Conservation (phyloP, 1,140 invertebrate genomes). For the Halotydeus destructor region DNA sequence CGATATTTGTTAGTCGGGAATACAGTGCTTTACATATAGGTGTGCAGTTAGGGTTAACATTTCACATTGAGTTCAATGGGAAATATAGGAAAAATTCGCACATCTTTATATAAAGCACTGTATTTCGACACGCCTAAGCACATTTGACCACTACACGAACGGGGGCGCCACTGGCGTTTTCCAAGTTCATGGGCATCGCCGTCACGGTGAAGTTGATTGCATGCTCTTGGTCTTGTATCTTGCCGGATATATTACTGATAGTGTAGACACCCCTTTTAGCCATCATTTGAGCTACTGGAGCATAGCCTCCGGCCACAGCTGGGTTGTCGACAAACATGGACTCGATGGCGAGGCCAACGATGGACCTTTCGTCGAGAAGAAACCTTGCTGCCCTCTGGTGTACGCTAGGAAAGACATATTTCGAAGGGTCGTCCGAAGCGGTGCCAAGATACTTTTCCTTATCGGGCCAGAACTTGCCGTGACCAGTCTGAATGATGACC, state of each 20-base stretch:
- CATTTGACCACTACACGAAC: conserved; percentile 16
- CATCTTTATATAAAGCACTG: too few species aligned
- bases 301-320: not conserved
- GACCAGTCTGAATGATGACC: conserved; percentile 34
- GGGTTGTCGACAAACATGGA: conserved; percentile 35
- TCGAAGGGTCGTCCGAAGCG: not conserved
- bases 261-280: conserved; percentile 10
- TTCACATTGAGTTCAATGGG: too few species aligned
- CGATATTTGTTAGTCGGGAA: too few species aligned
- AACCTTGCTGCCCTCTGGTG: conserved; percentile 33
- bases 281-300: conserved; percentile 8
- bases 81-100: too few species aligned
- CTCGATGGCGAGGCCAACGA: conserved; percentile 40
- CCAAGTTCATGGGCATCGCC: conserved; percentile 17
- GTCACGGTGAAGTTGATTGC: conserved; percentile 13
- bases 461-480: conserved; percentile 24
- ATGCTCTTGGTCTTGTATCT: conserved; percentile 12
- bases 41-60: too few species aligned
- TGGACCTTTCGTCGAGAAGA: conserved; percentile 31
- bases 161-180: conserved; percentile 17
- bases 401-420: conserved; percentile 27
- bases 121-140: too few species aligned
- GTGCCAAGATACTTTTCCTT: conserved; percentile 17
- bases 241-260: conserved; percentile 18
- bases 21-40: too few species aligned